phyloP scores from a whole-genome alignment of 1,140 invertebrate genomes.

The Scaptodrosophila lebanonensis region DNA sequence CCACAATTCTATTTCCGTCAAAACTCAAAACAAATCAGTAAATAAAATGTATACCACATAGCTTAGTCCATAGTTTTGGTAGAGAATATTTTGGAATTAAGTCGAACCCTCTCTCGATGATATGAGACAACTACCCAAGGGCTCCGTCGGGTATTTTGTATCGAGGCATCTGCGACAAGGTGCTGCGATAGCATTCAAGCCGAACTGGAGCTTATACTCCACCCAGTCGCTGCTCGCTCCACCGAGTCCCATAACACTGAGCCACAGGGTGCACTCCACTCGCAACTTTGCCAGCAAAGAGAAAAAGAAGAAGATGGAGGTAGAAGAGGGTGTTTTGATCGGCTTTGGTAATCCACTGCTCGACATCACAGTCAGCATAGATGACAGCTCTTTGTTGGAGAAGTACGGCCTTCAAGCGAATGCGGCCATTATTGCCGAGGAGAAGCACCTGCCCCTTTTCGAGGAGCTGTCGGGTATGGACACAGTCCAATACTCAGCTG shows the following conservation, averaged over 20 bases:
- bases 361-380: constrained; percentile 36
- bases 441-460: constrained; percentile 88
- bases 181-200: background rate
- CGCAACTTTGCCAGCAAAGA: background rate
- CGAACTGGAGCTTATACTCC: too few relatives aligned
- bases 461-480: constrained; percentile 80
- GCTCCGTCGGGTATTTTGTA: background rate
- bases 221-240: too few relatives aligned
- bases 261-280: too few relatives aligned
- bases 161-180: background rate
- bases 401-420: constrained; percentile 93
- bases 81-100: too few relatives aligned
- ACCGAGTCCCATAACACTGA: background rate
- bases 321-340: constrained; percentile 27
- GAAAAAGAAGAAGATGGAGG: constrained; percentile 14
- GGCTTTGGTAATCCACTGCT: constrained; percentile 59
- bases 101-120: too few relatives aligned
- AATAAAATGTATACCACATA: too few relatives aligned
- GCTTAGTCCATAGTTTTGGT: too few relatives aligned
- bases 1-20: too few relatives aligned
- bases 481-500: constrained; percentile 91
- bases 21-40: too few relatives aligned
- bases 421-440: constrained; percentile 94
- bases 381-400: constrained; percentile 78
- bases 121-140: too few relatives aligned